phyloP scores from a whole-genome alignment of 1,140 invertebrate species.

The Eueides isabella region DNA sequence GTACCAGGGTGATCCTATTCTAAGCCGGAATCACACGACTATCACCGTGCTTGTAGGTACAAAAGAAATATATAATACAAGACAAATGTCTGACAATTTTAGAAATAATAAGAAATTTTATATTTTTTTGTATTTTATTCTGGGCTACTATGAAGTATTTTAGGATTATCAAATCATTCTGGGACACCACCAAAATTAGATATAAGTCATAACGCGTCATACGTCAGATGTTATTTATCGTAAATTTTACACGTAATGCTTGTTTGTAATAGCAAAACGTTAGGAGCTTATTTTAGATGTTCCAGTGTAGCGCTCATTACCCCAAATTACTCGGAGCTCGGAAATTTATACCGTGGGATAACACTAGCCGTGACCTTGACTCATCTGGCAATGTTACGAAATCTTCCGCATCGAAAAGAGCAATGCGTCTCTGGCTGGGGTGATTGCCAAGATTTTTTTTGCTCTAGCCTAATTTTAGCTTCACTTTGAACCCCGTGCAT shows the following conservation, averaged over 20 bases:
- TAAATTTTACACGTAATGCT: neutral
- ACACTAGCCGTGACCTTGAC: neutral
- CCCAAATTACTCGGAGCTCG: neutral
- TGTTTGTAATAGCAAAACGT: slow-evolving; percentile 3
- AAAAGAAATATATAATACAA: too few species aligned
- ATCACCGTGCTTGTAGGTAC: too few species aligned
- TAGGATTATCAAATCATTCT: too few species aligned
- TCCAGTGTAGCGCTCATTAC: neutral
- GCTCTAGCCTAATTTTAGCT: neutral
- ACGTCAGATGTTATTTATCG: neutral
- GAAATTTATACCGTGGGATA: neutral
- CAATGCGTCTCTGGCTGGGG: neutral
- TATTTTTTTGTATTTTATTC: too few species aligned
- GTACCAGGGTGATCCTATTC: too few species aligned
- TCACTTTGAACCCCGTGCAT: too few species aligned
- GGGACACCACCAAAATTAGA: too few species aligned
- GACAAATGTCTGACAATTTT: too few species aligned
- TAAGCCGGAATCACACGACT: too few species aligned
- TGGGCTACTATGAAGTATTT: too few species aligned
- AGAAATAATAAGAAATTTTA: too few species aligned
- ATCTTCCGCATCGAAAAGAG: slow-evolving; percentile 11
- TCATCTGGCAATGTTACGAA: slow-evolving; percentile 3
- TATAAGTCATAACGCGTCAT: too few species aligned
- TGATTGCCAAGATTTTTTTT: neutral
- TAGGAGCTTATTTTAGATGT: neutral